phyloP scores from a whole-genome alignment of 1,140 invertebrate species.

The Belonocnema kinseyi region DNA sequence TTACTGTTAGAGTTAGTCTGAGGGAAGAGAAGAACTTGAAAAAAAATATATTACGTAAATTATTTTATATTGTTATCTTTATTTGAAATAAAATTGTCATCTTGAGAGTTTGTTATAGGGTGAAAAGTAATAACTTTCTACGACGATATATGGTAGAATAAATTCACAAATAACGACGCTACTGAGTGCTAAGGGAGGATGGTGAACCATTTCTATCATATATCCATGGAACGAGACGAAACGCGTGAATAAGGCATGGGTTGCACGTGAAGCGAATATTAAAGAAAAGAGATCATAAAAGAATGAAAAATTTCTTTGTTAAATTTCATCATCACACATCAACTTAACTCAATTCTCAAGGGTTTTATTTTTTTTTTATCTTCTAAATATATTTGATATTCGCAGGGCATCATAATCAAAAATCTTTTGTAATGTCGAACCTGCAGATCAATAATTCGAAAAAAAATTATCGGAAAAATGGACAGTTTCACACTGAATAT shows the following conservation, averaged over 20 bases:
- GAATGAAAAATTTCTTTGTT: conserved; percentile 22
- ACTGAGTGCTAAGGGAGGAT: conserved; percentile 12
- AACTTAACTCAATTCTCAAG: conserved; percentile 10
- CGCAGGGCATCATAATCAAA: background rate
- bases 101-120: background rate
- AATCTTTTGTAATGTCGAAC: too few species aligned
- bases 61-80: too few species aligned
- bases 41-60: too few species aligned
- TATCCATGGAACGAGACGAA: conserved; percentile 21
- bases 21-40: too few species aligned
- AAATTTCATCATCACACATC: conserved; percentile 22
- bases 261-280: conserved; percentile 26
- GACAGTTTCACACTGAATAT: too few species aligned
- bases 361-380: conserved; percentile 8
- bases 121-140: conserved; percentile 8
- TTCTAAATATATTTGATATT: background rate
- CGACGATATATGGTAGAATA: conserved; percentile 16
- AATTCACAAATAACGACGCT: conserved; percentile 24
- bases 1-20: too few species aligned
- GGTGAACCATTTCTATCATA: conserved; percentile 26
- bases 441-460: too few species aligned
- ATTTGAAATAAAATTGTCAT: too few species aligned
- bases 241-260: conserved; percentile 25
- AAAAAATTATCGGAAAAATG: too few species aligned
- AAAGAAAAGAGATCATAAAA: conserved; percentile 1